phyloP scores from a whole-genome alignment of 2,113 vertebrate species.

The Malurus elegans region DNA sequence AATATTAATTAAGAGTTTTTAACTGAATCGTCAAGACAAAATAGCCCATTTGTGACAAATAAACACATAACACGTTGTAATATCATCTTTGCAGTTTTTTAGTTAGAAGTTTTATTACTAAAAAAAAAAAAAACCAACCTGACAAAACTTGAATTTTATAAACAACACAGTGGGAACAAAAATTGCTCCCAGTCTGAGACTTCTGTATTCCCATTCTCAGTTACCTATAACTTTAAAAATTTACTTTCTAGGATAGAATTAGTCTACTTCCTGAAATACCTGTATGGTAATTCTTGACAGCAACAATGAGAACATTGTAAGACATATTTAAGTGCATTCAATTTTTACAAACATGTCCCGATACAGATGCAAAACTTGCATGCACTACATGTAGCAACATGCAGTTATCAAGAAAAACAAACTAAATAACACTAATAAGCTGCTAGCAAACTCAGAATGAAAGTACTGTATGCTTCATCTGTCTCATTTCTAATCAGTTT shows the following conservation, averaged over 20 bases:
- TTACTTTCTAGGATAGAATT: neutral
- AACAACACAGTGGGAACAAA: neutral
- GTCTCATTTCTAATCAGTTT: neutral
- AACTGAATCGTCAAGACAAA: neutral
- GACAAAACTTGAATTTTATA: neutral
- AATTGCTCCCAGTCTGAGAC: neutral
- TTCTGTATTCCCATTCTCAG: neutral
- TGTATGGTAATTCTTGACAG: neutral
- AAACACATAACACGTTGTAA: slow-evolving; percentile 6
- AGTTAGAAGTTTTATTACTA: neutral
- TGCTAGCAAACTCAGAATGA: neutral
- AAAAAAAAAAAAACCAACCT: neutral
- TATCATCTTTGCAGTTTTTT: neutral
- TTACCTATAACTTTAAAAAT: neutral
- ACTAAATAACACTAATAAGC: neutral
- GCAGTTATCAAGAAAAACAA: neutral
- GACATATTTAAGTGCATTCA: neutral
- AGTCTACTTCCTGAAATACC: neutral
- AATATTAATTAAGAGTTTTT: neutral
- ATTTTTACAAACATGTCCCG: neutral
- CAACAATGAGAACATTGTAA: neutral
- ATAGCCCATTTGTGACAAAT: neutral
- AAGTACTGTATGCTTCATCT: neutral
- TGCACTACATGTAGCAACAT: neutral
- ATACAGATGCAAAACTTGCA: neutral